phyloP scores from a whole-genome alignment of 2,888 invertebrate genomes.

The Hofmannophila pseudospretella region DNA sequence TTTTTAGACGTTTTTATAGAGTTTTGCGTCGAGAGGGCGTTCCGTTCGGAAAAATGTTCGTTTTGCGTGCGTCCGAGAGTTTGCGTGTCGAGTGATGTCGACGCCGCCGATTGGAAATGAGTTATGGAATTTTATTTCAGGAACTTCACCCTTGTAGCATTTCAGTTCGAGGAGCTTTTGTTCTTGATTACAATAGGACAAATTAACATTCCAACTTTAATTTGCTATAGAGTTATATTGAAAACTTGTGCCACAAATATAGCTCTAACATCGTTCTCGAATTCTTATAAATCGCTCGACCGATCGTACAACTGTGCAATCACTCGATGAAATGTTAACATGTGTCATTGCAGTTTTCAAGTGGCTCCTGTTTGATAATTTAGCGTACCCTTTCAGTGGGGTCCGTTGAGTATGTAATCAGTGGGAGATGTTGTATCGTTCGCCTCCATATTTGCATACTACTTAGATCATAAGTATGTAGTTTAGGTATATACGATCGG shows the following conservation, averaged over 20 bases:
- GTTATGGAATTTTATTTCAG: slow-evolving; percentile 61
- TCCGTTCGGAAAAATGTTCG: slow-evolving; percentile 75
- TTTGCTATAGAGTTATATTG: too few species aligned
- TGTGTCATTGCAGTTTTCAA: slow-evolving; percentile 73
- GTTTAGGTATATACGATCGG: too few species aligned
- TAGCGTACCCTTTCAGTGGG: slow-evolving; percentile 55
- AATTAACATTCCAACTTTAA: too few species aligned
- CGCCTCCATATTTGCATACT: slow-evolving; percentile 38
- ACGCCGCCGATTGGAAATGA: slow-evolving; percentile 64
- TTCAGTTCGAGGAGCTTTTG: slow-evolving; percentile 44
- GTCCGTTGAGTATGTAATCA: slow-evolving; percentile 49
- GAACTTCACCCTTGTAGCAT: slow-evolving; percentile 38
- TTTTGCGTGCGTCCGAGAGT: slow-evolving; percentile 75
- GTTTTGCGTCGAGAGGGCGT: slow-evolving; percentile 74
- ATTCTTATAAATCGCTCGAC: slow-evolving; percentile 25
- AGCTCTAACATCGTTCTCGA: neutral
- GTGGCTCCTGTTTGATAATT: slow-evolving; percentile 68
- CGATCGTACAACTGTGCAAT: slow-evolving; percentile 24
- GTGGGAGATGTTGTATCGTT: slow-evolving; percentile 53
- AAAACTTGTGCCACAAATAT: too few species aligned
- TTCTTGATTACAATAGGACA: slow-evolving; percentile 25
- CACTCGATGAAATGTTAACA: slow-evolving; percentile 53
- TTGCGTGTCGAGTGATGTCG: slow-evolving; percentile 70
- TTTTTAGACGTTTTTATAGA: slow-evolving; percentile 75
- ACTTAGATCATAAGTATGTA: too few species aligned